Base-by-base conservation (phyloP, 2,797 vertebrate species). In the Acropternis orthonyx region DNA sequence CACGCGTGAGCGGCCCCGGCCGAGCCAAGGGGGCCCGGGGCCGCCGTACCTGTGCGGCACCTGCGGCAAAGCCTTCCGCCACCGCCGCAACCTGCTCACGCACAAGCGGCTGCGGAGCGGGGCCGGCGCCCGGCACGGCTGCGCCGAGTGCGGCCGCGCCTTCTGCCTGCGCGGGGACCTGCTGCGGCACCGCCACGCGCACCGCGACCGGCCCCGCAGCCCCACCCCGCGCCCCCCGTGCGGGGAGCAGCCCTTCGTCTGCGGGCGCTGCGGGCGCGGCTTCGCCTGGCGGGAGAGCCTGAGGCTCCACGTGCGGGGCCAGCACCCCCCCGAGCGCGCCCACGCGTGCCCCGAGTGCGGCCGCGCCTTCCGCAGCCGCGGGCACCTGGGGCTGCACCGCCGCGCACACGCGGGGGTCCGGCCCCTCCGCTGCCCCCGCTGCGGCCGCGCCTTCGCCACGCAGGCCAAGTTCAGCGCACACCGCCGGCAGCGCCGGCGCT, bases 81-180 rank as follows among this genome's bases (percentile, higher is more conserved):
- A 95, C 88, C 51, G 0, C 58, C 20, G 22, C 68, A 93, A 67
- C 88, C 96, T 97, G 21, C 79, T 94, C 79, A 41, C 69, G 2
- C 96, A 96, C 95, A 97, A 97, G 83, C 86, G 84, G 80, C 90
- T 74, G 72, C 93, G 95, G 1, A 82, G 87, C 4, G 79, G 79
- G 9, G 6, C 8, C 17, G 21, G 23, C 17, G 39, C 3, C 41
- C 79, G 1, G 23, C 88, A 93, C 24, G 2, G 8, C 21, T 96
- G 96, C 37, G 0, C 14, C 4, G 85, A 90, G 14, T 96, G 94
- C 20, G 9, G 49, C 49, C 8, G 9, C 21, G 2, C 12, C 71
- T 95, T 95, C 96, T 97, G 96, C 92, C 9, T 95, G 36, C 62
- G 9, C 13, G 96, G 94, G 1, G 95, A 95, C 73, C 95, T 96